Percentiles rank a stretch among this genome's conserved stretches.
phyloP scores from a whole-genome alignment of 2,797 vertebrate species.

The Echiichthys vipera region DNA sequence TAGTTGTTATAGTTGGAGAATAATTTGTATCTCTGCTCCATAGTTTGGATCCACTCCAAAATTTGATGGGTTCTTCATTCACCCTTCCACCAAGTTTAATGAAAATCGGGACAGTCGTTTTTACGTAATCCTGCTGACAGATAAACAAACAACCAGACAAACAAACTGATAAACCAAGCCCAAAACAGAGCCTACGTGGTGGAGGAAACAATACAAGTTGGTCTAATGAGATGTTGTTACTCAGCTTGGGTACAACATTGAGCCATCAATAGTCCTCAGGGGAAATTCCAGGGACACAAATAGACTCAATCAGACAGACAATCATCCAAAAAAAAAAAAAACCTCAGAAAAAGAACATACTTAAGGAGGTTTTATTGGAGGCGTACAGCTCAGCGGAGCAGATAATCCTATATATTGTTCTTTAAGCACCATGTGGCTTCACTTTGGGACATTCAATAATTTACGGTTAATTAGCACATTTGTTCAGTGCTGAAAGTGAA shows the following conservation, averaged over 20 bases:
- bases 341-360: slow-evolving; percentile 24
- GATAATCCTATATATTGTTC: slow-evolving; percentile 39
- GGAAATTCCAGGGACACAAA: slow-evolving; percentile 61
- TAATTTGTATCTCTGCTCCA: too few relatives aligned
- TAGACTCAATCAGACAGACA: slow-evolving; percentile 39
- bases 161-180: too few relatives aligned
- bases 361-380: slow-evolving; percentile 17
- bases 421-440: slow-evolving; percentile 37
- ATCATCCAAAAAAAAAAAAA: slow-evolving; percentile 16
- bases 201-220: slow-evolving; percentile 15
- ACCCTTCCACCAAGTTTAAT: too few relatives aligned
- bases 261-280: slow-evolving; percentile 39
- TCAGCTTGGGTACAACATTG: slow-evolving; percentile 11
- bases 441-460: slow-evolving; percentile 37
- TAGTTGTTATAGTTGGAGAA: too few relatives aligned
- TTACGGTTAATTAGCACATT: slow-evolving; percentile 51
- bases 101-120: too few relatives aligned
- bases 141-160: too few relatives aligned
- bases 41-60: too few relatives aligned
- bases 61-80: too few relatives aligned
- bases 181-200: too few relatives aligned
- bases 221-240: slow-evolving; percentile 41
- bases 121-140: too few relatives aligned
- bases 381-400: slow-evolving; percentile 15
- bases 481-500: slow-evolving; percentile 25